Base-by-base conservation (phyloP, 2,888 invertebrate genomes). In the Saturnia pavonia region DNA sequence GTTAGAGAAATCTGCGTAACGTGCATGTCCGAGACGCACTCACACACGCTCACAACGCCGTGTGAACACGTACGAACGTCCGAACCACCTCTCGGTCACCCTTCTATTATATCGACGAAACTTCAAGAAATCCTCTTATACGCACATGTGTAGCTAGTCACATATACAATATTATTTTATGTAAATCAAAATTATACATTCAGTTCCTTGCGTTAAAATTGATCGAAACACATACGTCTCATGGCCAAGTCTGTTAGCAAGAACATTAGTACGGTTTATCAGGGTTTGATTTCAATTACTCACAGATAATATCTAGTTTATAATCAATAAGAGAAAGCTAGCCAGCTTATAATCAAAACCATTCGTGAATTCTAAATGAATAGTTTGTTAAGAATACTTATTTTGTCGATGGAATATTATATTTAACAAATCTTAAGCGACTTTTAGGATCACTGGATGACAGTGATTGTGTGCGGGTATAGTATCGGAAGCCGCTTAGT, bases 1-100 rank as follows among this genome's bases (percentile, higher is more conserved):
- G 93, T 94, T 93, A 93, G 92, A 91, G 93, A 94, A 94, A 94
- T 94, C 93, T 93, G 93, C 93, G 91, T 93, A 91, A 85, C 92
- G 90, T 91, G 91, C 90, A 89, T 91, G 93, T 91, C 92, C 91
- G 91, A 91, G 91, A 91, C 89, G 85, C 85, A 88, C 90, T 85
- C 91, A 91, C 91, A 91, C 92, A 82, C 78, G 74, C 80, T 75
- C 71, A 68, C 54, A 69, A 60, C 71, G 72, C 70, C 68, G 74
- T 68, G 77, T 71, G 81, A 75, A 72, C 74, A 79, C 82, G 80
- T 80, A 83, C 82, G 83, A 81, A 84, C 86, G 89, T 85, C 91
- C 91, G 82, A 87, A 80, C 87, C 82, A 25, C 77, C 84, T 83
- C 78, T 74, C 71, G 71, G 73, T 85, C 85, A 76, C 89, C 88